A percentile compares a stretch with the other conserved stretches of the same genome.
Conservation (phyloP, 2,797 vertebrate genomes). For the Linurgus olivaceus region DNA sequence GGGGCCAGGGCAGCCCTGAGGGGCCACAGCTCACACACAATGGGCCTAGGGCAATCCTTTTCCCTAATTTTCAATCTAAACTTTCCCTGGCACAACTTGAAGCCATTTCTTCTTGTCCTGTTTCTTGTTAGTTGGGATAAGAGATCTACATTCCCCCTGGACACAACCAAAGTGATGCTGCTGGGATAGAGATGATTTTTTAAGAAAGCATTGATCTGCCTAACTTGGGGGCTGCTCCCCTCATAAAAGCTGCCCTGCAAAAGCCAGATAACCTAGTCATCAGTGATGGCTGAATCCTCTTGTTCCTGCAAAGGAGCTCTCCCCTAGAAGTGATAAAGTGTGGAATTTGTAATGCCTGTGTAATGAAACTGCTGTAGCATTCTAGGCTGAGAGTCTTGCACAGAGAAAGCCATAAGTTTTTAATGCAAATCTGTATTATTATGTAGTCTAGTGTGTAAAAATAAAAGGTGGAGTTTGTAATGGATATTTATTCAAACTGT, state of each 20-base stretch:
- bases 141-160: background rate
- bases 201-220: background rate
- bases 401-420: background rate
- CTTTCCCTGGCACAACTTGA: background rate
- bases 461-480: background rate
- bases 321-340: background rate
- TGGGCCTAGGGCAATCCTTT: background rate
- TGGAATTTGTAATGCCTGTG: background rate
- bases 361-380: background rate
- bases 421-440: background rate
- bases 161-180: background rate
- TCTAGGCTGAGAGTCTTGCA: background rate
- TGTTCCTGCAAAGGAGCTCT: background rate
- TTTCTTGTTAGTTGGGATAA: background rate
- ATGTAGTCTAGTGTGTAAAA: background rate
- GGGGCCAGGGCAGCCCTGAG: background rate
- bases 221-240: background rate
- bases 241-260: background rate
- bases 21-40: accelerated
- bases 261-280: background rate
- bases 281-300: background rate
- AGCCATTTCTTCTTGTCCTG: background rate
- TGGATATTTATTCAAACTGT: background rate
- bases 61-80: background rate
- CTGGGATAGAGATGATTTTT: background rate